phyloP scores from a whole-genome alignment of 2,797 vertebrate genomes.

The Accipiter fasciatus region DNA sequence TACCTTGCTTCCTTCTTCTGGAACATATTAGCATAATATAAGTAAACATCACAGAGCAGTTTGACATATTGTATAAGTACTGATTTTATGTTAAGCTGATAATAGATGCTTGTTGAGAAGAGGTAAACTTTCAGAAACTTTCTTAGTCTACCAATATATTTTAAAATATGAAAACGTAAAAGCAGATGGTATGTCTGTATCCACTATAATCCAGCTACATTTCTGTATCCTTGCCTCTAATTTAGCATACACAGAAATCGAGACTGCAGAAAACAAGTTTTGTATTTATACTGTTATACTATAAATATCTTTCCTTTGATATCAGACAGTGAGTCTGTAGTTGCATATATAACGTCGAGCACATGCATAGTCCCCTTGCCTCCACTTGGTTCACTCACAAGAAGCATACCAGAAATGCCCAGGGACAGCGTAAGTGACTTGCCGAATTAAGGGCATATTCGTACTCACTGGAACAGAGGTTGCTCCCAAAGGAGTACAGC shows the following conservation, averaged over 20 bases:
- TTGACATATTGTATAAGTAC: neutral
- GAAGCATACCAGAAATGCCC: neutral
- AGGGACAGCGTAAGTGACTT: neutral
- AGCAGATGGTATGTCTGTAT: neutral
- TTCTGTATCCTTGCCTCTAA: neutral
- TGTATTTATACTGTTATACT: neutral
- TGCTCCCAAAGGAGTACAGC: neutral
- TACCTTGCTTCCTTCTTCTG: neutral
- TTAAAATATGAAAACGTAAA: neutral
- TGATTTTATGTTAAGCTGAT: constrained; percentile 12
- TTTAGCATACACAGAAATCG: neutral
- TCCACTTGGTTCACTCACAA: neutral
- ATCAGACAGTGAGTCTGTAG: neutral
- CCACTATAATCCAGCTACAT: neutral
- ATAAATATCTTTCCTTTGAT: neutral
- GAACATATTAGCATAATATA: constrained; percentile 9
- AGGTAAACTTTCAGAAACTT: neutral
- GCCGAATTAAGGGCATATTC: neutral
- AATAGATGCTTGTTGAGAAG: neutral
- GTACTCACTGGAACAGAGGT: neutral
- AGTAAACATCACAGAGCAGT: neutral
- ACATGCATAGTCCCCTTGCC: fast-evolving
- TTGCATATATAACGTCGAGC: neutral
- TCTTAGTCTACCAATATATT: neutral
- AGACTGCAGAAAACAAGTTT: neutral